Base-by-base conservation (phyloP, 2,888 invertebrate species). In the Synergus umbraculus region DNA sequence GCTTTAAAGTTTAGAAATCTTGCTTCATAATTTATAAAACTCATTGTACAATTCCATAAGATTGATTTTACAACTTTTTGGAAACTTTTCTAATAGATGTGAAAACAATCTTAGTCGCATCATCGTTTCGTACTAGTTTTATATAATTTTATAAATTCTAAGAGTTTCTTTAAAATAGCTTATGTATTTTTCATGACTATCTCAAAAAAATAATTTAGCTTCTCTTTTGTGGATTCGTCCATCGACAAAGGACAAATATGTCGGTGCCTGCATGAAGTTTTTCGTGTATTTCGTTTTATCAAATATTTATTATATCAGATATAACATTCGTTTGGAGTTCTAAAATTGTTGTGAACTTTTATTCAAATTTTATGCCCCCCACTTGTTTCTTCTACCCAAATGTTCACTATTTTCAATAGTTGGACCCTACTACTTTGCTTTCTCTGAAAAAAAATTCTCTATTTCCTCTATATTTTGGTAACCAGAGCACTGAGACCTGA, bases 201-300 rank as follows among this genome's bases (percentile, higher is more conserved):
- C 54, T 10, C 41, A 49, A 73, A 29, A 37, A 37, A 37, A 37
- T 37, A 69, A 54, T 58, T 54, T 41, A 58, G 10, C 63, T 64
- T 60, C 76, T 65, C 54, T 58, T 73, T 78, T 60, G 15, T 58
- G n/a, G 46, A 46, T 69, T 60, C 29, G 22, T 46, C 41, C 18
- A 18, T 67, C 37, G 81, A 85, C 84, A 80, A 81, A 79, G 67
- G 80, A 79, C 78, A 81, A 77, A 83, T 79, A 82, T 89, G 91
- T 91, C 91, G 91, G 91, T 91, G 91, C 91, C 91, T 91, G 91
- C 91, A 91, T 89, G 85, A 80, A 80, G 82, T 82, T 78, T 82
- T 78, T 63, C 63, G 63, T 63, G 63, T 22, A 22, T 63, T 29
- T 10, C 29, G 63, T 29, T 63, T 63, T 13, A 63, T 63, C 1